Percentiles rank a stretch among this genome's conserved stretches.
phyloP scores from a whole-genome alignment of 2,888 invertebrate species.

The Petrophora chlorosata region DNA sequence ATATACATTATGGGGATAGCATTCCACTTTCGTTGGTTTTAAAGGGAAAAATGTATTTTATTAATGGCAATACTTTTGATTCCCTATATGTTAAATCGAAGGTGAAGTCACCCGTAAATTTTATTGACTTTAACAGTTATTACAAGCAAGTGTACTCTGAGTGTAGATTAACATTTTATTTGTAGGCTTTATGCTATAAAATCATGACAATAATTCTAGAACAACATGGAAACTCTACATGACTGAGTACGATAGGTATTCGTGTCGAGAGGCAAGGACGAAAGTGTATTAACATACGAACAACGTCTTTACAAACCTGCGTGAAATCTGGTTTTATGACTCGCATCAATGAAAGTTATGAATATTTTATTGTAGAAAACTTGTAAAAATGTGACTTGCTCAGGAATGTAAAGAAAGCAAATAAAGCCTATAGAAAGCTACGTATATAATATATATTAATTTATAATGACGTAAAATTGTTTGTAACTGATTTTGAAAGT shows the following conservation, averaged over 20 bases:
- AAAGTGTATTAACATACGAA: constrained; percentile 26
- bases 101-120: too few relatives aligned
- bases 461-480: too few relatives aligned
- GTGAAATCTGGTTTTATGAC: constrained; percentile 18
- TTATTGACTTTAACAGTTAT: too few relatives aligned
- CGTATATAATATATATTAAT: too few relatives aligned
- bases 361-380: constrained; percentile 8
- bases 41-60: too few relatives aligned
- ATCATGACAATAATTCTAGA: constrained; percentile 1
- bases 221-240: constrained; percentile 38
- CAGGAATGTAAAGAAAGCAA: neutral
- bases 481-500: too few relatives aligned
- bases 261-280: constrained; percentile 53
- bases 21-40: too few relatives aligned
- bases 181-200: neutral
- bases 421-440: too few relatives aligned
- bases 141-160: too few relatives aligned
- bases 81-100: too few relatives aligned
- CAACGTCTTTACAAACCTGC: constrained; percentile 15
- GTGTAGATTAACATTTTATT: neutral
- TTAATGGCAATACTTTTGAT: too few relatives aligned
- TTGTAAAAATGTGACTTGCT: neutral
- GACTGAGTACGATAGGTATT: constrained; percentile 46
- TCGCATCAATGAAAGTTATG: constrained; percentile 23
- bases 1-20: too few relatives aligned